Conservation (phyloP, 1,140 invertebrate genomes). For the Ceratoteleas bidentatus region DNA sequence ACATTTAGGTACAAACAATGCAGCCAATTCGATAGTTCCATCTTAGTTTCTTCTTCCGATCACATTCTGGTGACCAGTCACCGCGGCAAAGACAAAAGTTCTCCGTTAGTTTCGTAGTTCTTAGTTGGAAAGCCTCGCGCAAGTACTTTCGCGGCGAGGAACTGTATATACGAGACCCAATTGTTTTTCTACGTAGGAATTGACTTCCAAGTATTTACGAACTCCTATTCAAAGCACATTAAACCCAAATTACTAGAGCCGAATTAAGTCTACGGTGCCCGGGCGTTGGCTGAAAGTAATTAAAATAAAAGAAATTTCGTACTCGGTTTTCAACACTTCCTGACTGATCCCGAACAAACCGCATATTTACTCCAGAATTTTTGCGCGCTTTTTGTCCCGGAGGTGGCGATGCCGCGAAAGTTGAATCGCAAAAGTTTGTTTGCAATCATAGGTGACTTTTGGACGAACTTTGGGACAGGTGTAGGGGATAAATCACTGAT, state of each 20-base stretch:
- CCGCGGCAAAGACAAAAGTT: conserved; percentile 27
- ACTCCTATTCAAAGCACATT: conserved; percentile 32
- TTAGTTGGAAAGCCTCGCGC: conserved; percentile 27
- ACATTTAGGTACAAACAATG: conserved; percentile 25
- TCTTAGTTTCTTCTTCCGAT: conserved; percentile 35
- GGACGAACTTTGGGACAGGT: conserved; percentile 12
- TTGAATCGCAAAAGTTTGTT: conserved; percentile 77
- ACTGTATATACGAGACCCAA: conserved; percentile 15
- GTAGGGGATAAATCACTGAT: conserved; percentile 15
- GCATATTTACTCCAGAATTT: conserved; percentile 33
- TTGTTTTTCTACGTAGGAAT: conserved; percentile 33
- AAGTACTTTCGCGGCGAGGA: conserved; percentile 29
- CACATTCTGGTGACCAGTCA: conserved; percentile 36
- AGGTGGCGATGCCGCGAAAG: conserved; percentile 59
- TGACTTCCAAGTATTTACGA: conserved; percentile 26
- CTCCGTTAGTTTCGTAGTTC: conserved; percentile 28
- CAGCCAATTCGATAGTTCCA: conserved; percentile 45
- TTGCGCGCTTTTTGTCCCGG: conserved; percentile 32
- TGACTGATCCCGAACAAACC: background rate
- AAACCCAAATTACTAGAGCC: conserved; percentile 15
- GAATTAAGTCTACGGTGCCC: conserved; percentile 13
- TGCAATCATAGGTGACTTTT: conserved; percentile 25
- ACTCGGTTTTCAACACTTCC: background rate
- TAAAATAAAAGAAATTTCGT: no score
- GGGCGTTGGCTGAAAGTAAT: no score